Evolutionary conservation across 1,140 invertebrate species (phyloP), one percentile per base, ranked within the genome.

Genomic region (Ectropis grisescens): DNA sequence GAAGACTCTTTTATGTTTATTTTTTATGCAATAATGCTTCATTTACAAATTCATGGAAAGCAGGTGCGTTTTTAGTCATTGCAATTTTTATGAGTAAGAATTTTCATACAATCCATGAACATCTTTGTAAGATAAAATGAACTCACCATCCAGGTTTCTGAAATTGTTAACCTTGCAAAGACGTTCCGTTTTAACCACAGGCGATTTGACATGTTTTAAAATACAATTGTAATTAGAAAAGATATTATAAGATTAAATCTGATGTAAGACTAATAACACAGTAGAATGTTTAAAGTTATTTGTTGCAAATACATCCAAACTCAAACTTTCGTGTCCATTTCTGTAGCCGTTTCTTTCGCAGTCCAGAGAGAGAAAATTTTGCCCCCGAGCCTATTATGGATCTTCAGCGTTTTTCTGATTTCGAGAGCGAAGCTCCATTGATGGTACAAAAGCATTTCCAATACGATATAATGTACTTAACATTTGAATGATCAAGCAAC

Each of bases 91-190:
- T n/a, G n/a, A n/a, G 3, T 22, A 37, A 60, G 56, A 74, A 55
- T 59, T 38, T 62, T 70, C 62, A 53, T 47, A 39, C 13, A 60
- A 50, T 45, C 58, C 50, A 53, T 56, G 47, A 68, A 80, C 57
- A 68, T 67, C 71, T 71, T 64, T 65, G 70, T 60, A 78, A 67
- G 70, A 62, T 40, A 36, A 29, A 52, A 60, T 29, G 40, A 58
- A 81, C 76, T 81, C 76, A 81, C 76, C 72, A 66, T 76, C 71
- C 72, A 51, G 53, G 62, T 44, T 61, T 76, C 76, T 81, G 76
- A 65, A 78, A 81, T 61, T 55, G 51, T 54, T 37, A 53, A 61
- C 54, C 76, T 74, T 76, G 48, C 76, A 68, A 70, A 68, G 72
- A 78, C 54, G 55, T 76, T 57, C 55, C 36, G 10, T 41, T 14